Evolutionary conservation across 2,888 invertebrate genomes (phyloP), one percentile per base, ranked within the genome.

Genomic region (Rhorus exstirpatorius): DNA sequence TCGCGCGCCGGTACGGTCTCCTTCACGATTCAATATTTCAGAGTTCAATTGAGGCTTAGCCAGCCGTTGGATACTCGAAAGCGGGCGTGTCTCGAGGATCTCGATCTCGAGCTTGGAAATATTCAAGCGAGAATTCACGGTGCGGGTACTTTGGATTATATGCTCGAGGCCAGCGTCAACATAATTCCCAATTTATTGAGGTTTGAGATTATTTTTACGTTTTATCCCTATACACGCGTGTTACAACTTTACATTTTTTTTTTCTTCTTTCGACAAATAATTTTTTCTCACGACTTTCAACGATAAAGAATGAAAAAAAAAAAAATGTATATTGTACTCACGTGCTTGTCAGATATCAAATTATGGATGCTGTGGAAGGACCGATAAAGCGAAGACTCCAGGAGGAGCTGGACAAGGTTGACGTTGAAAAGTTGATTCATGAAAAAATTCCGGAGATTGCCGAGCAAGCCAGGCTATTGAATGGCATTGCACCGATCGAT

Each of bases 61-160:
- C 97, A 97, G 92, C 95, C 97, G 0, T 93, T 97, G 86, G 97
- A 98, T 89, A 96, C 96, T 0, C 94, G 97, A 79, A 94, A 97
- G 82, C 95, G 94, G 19, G 96, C 97, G 0, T 93, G 94, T 83
- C 94, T 97, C 51, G 95, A 96, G 86, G 95, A 96, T 85, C 93
- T 98, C 41, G 96, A 97, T 89, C 93, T 98, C 68, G 97, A 97
- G 91, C 92, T 97, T 84, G 97, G 97, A 1, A 97, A 97, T 90
- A 97, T 97, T 86, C 97, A 97, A 92, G 95, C 97, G 3, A 94
- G 97, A 21, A 96, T 96, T 87, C 95, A 97, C 87, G 98, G 98
- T 0, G 96, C 97, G 0, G 97, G 98, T n/a, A 97, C 97, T 0
- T 84, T 97, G 14, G 98, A 98, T 93, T 98, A 97, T 89, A 90